Conservation (phyloP, 2,797 vertebrate species). For the Merluccius polli region DNA sequence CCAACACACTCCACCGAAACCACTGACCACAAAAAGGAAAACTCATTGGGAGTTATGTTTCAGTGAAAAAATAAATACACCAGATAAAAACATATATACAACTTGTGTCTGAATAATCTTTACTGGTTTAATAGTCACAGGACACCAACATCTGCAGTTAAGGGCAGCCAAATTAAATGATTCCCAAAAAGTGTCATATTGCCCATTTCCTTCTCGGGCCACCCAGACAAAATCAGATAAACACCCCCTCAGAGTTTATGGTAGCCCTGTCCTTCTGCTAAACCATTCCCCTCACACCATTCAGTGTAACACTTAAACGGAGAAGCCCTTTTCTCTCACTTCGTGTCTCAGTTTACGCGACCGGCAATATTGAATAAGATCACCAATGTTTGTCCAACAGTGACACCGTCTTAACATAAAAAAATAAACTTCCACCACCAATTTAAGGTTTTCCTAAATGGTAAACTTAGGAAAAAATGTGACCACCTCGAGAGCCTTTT, state of each 20-base stretch:
- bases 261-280: conserved; percentile 28
- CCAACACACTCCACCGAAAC: neutral
- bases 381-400: neutral
- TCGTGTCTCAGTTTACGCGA: conserved; percentile 57
- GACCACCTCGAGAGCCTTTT: neutral
- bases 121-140: neutral
- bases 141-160: neutral
- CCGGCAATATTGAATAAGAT: neutral
- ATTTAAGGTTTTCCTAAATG: neutral
- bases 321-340: conserved; percentile 38
- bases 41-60: neutral
- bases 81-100: neutral
- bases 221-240: conserved; percentile 38
- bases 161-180: neutral
- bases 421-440: neutral
- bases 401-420: neutral
- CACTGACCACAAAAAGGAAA: neutral
- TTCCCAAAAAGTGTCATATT: conserved; percentile 9
- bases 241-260: conserved; percentile 58
- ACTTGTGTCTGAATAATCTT: neutral
- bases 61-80: neutral
- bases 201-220: conserved; percentile 35
- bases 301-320: conserved; percentile 49
- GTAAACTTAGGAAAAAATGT: neutral
- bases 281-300: conserved; percentile 3